These are phyloP conservation scores for Peromyscus eremicus DNA, from an alignment of 2,797 vertebrate genomes.

Conservation along the genomic window DNA sequence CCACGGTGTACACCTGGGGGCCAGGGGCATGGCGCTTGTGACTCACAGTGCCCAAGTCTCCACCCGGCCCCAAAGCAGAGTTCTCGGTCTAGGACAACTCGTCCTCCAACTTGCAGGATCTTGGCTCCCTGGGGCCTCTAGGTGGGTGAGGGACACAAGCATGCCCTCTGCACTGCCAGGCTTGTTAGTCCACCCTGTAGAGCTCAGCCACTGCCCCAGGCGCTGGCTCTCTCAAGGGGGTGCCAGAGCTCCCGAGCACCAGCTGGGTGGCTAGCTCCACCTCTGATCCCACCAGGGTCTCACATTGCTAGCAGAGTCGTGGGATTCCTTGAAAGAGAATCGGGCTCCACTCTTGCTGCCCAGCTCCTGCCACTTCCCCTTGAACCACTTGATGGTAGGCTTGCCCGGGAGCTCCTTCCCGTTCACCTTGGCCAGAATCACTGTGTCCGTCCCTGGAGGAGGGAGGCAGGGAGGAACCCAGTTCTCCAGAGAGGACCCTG, in stretches of 20 bases:
- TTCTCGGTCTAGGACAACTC: not conserved
- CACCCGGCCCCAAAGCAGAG: not conserved
- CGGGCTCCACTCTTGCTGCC: conserved; percentile 93
- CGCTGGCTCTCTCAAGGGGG: not conserved
- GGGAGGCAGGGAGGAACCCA: not conserved
- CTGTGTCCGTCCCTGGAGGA: conserved; percentile 78
- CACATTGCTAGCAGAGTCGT: conserved; percentile 94
- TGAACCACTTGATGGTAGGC: conserved; percentile 94
- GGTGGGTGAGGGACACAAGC: accelerated
- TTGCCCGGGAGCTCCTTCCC: conserved; percentile 88
- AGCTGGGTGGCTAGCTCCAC: no score
- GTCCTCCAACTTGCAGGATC: accelerated
- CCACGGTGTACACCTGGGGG: conserved; percentile 92
- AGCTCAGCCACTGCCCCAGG: not conserved
- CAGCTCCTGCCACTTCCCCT: conserved; percentile 97
- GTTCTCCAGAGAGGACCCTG: not conserved
- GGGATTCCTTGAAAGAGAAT: conserved; percentile 92
- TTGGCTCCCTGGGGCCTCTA: not conserved
- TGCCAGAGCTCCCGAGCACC: not conserved
- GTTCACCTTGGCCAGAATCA: conserved; percentile 84
- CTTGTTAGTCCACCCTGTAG: not conserved
- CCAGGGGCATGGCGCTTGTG: not conserved
- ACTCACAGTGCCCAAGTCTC: not conserved
- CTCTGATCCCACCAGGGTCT: not conserved
- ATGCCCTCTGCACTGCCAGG: accelerated